These are phyloP conservation scores for Thunnus maccoyii DNA, from an alignment of 2,113 vertebrate genomes.

Conservation along the genomic window DNA sequence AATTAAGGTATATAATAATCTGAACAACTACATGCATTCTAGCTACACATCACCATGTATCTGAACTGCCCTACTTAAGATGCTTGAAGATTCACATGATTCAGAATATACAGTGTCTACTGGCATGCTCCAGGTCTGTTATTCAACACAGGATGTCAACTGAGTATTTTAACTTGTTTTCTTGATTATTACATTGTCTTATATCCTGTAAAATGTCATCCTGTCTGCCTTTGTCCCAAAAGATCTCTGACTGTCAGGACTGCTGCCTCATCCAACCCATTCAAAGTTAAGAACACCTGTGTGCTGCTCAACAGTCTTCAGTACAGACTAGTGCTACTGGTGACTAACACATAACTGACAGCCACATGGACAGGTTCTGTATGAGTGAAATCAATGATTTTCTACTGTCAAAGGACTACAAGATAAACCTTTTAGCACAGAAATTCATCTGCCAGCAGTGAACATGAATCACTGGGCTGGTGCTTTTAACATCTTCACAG, in stretches of 20 bases:
- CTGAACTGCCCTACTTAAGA: neutral
- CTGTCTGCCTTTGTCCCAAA: conserved; percentile 8
- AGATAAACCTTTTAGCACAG: neutral
- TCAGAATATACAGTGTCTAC: neutral
- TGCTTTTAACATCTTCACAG: no score
- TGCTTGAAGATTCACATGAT: neutral
- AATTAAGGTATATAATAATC: conserved; percentile 83
- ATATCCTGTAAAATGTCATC: conserved; percentile 3
- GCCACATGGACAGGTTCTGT: neutral
- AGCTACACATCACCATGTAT: neutral
- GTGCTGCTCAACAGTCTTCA: conserved; percentile 78
- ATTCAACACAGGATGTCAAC: neutral
- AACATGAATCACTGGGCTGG: no score
- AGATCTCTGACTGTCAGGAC: conserved; percentile 89
- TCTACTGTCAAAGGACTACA: neutral
- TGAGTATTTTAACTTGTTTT: neutral
- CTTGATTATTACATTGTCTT: neutral
- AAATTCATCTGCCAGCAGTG: neutral
- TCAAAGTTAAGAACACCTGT: conserved; percentile 89
- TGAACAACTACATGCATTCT: neutral
- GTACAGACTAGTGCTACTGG: neutral
- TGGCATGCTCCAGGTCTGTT: neutral
- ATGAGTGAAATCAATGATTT: no score
- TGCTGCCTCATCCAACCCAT: conserved; percentile 86
- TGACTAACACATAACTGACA: neutral